Evolutionary conservation across 2,797 vertebrate genomes (phyloP).

Genomic region (Dipus sagitta): DNA sequence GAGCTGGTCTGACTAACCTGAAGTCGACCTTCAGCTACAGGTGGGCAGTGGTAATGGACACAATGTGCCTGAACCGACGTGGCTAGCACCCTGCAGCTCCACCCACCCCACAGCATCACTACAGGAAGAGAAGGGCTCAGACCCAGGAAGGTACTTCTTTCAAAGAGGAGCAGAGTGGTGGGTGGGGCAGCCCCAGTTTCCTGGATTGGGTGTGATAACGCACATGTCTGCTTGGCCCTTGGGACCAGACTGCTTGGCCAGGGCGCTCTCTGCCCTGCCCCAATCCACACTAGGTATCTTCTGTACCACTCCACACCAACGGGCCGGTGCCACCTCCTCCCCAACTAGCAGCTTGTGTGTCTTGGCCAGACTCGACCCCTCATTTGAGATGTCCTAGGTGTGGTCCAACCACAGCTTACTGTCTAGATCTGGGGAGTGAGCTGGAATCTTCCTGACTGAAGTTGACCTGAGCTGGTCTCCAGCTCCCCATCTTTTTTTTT

Average conservation of each 20-base stretch:
- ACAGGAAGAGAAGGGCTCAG: constrained; percentile 9
- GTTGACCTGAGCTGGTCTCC: background rate
- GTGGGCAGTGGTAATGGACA: background rate
- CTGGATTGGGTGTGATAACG: background rate
- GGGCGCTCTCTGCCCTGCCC: background rate
- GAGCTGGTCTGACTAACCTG: background rate
- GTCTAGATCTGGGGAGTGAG: background rate
- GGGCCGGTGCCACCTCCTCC: background rate
- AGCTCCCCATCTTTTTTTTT: background rate
- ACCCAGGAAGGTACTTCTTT: constrained; percentile 1
- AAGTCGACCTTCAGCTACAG: background rate
- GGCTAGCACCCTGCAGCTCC: background rate
- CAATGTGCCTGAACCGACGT: no score
- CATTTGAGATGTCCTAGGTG: background rate
- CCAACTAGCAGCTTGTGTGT: background rate
- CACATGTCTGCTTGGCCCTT: background rate
- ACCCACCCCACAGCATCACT: background rate
- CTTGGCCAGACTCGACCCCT: background rate
- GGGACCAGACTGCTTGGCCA: background rate
- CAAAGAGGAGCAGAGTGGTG: background rate
- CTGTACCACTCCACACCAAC: background rate
- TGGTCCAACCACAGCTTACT: background rate
- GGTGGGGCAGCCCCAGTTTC: background rate
- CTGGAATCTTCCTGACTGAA: background rate
- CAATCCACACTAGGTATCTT: background rate